Evolutionary conservation across 2,888 invertebrate genomes (phyloP), one percentile per base, ranked within the genome.

Genomic region (Azorinus chamasolen): DNA sequence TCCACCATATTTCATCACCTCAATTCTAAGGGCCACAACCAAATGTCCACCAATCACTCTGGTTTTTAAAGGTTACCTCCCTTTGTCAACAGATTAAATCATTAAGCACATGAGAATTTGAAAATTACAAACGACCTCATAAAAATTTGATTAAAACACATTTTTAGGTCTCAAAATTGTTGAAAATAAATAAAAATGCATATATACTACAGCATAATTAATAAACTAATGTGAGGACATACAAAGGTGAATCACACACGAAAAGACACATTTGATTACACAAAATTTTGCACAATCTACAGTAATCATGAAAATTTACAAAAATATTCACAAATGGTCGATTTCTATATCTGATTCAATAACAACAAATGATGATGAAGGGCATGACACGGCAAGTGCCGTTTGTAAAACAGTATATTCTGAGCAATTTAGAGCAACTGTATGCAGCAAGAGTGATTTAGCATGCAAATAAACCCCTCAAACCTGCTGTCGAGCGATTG

Each of bases 131-230:
- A 4, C 4, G 32, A 32, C 32, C 32, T 32, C 32, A 32, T 27
- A 27, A 54, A 54, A 54, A 54, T 27, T 27, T 24, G 59, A 48
- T 45, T 27, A 43, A 46, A 62, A 46, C 46, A 57, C 45, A 32
- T 57, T 32, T 64, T 69, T 70, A 43, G 32, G 37, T 74, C 62
- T 70, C 55, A 65, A 6, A 32, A 32, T 32, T 32, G 32, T 10
- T 32, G 32, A 32, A 32, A 32, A 32, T 32, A 32, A 78, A 69
- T 78, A 78, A 78, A 78, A 78, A 78, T 78, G 78, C 78, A 69
- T 78, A 53, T 78, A 78, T 78, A 78, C 78, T 78, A 78, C 78
- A 78, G 68, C 68, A 54, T 66, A 73, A 59, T 55, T 55, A 70
- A 70, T 70, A 65, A 32, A 37, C 65, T 43, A 59, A 45, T 59